Percentiles rank a stretch among this genome's conserved stretches.
phyloP scores from a whole-genome alignment of 2,113 vertebrate species.

The Amblyornis subalaris region DNA sequence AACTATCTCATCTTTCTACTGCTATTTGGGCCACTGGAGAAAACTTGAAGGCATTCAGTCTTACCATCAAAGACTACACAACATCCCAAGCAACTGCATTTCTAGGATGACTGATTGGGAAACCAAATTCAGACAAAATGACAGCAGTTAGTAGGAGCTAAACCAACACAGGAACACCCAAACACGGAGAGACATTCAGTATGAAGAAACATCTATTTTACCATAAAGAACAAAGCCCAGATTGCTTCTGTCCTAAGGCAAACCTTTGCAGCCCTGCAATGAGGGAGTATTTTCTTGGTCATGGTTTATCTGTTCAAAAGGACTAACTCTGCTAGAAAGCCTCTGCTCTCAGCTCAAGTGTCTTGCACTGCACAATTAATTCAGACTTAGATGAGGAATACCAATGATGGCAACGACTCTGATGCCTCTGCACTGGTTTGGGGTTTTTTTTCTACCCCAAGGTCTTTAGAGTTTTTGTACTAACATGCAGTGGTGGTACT shows the following conservation, averaged over 20 bases:
- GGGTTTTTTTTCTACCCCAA: not conserved
- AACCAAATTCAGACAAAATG: not conserved
- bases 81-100: not conserved
- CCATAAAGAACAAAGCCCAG: not conserved
- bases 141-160: not conserved
- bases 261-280: not conserved
- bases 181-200: not conserved
- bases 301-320: not conserved
- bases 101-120: not conserved
- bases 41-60: not conserved
- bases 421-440: not conserved
- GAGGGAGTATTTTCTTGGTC: not conserved
- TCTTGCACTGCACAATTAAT: not conserved
- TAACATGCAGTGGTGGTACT: not conserved
- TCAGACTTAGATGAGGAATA: not conserved
- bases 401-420: not conserved
- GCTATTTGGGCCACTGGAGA: not conserved
- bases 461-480: not conserved
- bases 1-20: not conserved
- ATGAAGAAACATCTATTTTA: not conserved
- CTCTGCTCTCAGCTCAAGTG: not conserved
- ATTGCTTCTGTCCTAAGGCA: not conserved
- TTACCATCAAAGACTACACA: not conserved
- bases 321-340: not conserved
- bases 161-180: not conserved